These are phyloP conservation scores for Alloscopus bannaensis DNA, from an alignment of 2,888 invertebrate species.

Conservation along the genomic window DNA sequence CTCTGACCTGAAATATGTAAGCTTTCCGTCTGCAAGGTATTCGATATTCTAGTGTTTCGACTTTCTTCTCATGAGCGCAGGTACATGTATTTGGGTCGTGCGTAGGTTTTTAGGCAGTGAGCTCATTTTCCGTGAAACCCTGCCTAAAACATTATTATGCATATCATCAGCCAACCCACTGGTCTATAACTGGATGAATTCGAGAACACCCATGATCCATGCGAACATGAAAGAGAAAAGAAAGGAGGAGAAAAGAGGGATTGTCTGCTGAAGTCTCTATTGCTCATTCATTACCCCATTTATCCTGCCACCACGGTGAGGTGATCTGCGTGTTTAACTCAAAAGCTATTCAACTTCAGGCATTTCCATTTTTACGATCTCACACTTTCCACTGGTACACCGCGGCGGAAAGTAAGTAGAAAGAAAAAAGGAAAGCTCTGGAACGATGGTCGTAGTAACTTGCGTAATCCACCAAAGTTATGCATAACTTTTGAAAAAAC, in stretches of 20 bases:
- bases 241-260: neutral
- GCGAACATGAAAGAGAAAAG: too few species aligned
- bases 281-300: conserved; percentile 36
- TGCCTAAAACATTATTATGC: conserved; percentile 35
- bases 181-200: conserved; percentile 13
- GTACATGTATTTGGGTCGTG: too few species aligned
- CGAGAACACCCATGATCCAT: conserved; percentile 23
- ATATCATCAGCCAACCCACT: conserved; percentile 24
- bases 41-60: too few species aligned
- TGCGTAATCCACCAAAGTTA: neutral
- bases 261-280: conserved; percentile 20
- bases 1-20: too few species aligned
- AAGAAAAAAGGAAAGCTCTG: neutral
- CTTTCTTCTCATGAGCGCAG: too few species aligned
- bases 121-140: too few species aligned
- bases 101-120: too few species aligned
- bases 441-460: neutral
- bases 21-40: too few species aligned
- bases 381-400: too few species aligned
- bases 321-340: conserved; percentile 3
- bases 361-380: conserved; percentile 33
- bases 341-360: conserved; percentile 37
- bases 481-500: neutral
- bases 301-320: neutral
- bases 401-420: neutral